Percentiles rank a stretch among this genome's conserved stretches.
These are phyloP conservation scores for Pantala flavescens DNA, from an alignment of 1,140 invertebrate species.

Conservation along the genomic window DNA sequence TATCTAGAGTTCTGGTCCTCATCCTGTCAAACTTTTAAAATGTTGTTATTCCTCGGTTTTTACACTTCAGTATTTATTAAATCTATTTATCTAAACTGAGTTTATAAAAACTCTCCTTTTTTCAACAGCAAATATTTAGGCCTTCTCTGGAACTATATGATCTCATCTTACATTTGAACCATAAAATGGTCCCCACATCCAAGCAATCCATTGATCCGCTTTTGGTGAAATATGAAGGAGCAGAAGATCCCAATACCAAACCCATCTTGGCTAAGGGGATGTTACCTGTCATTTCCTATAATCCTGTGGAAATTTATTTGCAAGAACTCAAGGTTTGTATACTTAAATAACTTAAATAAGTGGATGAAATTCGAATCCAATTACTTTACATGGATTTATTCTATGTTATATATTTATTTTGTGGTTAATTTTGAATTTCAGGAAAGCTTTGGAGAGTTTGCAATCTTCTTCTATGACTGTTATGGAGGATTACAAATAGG, in stretches of 20 bases:
- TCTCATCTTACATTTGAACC: neutral
- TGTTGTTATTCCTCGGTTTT: no score
- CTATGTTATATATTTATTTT: no score
- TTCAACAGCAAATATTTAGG: neutral
- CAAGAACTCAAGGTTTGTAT: neutral
- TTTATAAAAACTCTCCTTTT: no score
- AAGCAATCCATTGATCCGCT: neutral
- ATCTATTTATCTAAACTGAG: no score
- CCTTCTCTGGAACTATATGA: neutral
- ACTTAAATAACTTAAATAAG: no score
- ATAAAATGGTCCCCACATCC: neutral
- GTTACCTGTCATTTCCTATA: neutral
- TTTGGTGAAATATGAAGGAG: neutral
- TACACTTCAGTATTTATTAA: no score
- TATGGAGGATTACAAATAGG: conserved; percentile 73
- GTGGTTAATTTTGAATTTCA: conserved; percentile 41
- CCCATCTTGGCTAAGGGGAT: no score
- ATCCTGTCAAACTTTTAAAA: no score
- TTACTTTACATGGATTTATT: neutral
- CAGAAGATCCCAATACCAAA: neutral
- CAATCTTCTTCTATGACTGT: conserved; percentile 77
- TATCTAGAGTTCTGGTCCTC: no score
- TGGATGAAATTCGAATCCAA: neutral
- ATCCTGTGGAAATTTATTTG: neutral
- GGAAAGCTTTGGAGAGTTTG: conserved; percentile 63